A percentile compares a stretch with the other conserved stretches of the same genome.
Evolutionary conservation across 2,113 vertebrate species (phyloP).

Genomic region (Apaloderma vittatum): DNA sequence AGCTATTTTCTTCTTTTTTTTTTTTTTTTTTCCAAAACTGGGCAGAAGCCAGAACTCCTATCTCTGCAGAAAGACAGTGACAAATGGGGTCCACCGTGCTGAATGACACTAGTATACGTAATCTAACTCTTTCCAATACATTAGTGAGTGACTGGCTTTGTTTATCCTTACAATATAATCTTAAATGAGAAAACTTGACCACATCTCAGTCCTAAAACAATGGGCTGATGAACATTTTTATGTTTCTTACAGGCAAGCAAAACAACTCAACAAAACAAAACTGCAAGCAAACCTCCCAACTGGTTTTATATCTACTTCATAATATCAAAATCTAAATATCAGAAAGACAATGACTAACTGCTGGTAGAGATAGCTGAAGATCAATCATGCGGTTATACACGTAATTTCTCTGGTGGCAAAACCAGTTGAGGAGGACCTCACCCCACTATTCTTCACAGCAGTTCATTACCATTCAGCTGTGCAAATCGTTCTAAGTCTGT

Average conservation of each 20-base stretch:
- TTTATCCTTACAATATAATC: not conserved
- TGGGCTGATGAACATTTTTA: not conserved
- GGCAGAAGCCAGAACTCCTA: slow-evolving; percentile 1
- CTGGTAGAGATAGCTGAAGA: not conserved
- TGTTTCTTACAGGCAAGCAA: not conserved
- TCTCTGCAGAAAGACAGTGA: slow-evolving; percentile 34
- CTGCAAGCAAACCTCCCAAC: accelerated
- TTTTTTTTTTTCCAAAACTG: not conserved
- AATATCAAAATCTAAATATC: not conserved
- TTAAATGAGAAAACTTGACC: not conserved
- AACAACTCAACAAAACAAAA: not conserved
- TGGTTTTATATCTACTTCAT: not conserved
- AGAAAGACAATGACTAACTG: not conserved
- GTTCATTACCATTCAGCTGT: not conserved
- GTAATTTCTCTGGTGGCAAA: not conserved
- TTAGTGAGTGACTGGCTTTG: slow-evolving; percentile 18
- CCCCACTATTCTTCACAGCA: not conserved
- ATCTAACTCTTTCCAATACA: slow-evolving; percentile 3
- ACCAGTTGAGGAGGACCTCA: not conserved
- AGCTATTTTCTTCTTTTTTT: not conserved
- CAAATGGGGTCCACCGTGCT: not conserved
- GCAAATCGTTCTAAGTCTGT: not conserved
- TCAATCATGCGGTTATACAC: not conserved
- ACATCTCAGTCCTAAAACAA: not conserved
- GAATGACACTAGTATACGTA: not conserved